Evolutionary conservation across 53 echinoderm and acorn worm genomes (phyloP), one percentile per base, ranked within the genome.

Genomic region (Zoroaster sp.): DNA sequence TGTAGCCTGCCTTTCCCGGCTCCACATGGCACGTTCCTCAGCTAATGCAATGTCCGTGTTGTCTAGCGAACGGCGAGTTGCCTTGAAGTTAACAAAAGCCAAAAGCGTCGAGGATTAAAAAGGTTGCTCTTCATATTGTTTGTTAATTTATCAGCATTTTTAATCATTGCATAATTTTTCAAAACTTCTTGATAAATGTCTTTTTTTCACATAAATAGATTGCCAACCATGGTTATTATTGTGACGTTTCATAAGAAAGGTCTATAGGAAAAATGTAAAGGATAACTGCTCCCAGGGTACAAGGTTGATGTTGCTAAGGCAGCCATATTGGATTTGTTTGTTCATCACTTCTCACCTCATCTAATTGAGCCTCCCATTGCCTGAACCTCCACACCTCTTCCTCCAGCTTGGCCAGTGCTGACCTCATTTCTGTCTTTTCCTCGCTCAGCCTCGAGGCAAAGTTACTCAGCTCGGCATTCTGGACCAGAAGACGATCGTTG

Each of bases 391-490:
- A 98, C 1, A 95, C 77, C 41, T 98, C 93, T 55, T 98, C 95
- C 85, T 98, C 98, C 44, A 98, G 89, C 68, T 94, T 92, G 40
- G 91, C 90, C 39, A 98, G 47, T 4, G 93, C 91, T 14, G 51
- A 75, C 80, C 95, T 85, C 78, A 98, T 87, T 47, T 94, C 95
- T 0, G 94, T 91, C 77, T 98, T 98, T 77, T 98, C 98, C 33
- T 93, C 91, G 73, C 98, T 95, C 42, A 98, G 93, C 20, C 91
- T 92, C 0, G 98, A 94, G 11, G 96, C 95, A 69, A 96, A 94
- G 86, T 87, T 91, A 33, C 94, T 96, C 81, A 98, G 88, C 75
- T 98, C 95, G 3, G 98, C 94, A 51, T 98, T 98, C 93, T 98
- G 95, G 41, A 91, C 78, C 33, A 96, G 86, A 14, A 96, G 92